phyloP scores from a whole-genome alignment of 1,140 invertebrate species.

The Drosophila melanica region DNA sequence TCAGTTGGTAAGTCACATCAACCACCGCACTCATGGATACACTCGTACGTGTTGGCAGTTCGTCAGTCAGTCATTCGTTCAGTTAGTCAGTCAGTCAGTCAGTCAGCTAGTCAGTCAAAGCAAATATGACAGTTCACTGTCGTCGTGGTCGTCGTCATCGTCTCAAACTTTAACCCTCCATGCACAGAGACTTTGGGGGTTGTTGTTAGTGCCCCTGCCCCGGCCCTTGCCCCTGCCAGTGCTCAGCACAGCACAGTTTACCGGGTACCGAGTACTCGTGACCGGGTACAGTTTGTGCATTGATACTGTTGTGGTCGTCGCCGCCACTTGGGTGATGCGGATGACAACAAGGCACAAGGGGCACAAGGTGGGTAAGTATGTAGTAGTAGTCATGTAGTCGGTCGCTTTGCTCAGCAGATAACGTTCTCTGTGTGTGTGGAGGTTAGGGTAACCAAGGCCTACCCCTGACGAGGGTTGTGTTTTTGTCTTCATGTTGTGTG shows the following conservation, averaged over 20 bases:
- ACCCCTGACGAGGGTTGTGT: slow-evolving; percentile 48
- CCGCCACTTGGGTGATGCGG: slow-evolving; percentile 69
- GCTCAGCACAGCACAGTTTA: background rate
- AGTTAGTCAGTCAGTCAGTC: slow-evolving; percentile 26
- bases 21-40: slow-evolving; percentile 53
- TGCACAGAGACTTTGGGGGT: slow-evolving; percentile 62
- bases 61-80: slow-evolving; percentile 46
- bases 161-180: slow-evolving; percentile 72
- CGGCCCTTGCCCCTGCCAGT: slow-evolving; percentile 17
- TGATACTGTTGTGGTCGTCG: slow-evolving; percentile 80
- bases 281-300: slow-evolving; percentile 78
- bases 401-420: slow-evolving; percentile 25
- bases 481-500: slow-evolving; percentile 46
- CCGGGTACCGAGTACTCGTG: slow-evolving; percentile 6
- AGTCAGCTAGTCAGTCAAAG: slow-evolving; percentile 54
- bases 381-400: slow-evolving; percentile 24
- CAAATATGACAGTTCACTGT: slow-evolving; percentile 76
- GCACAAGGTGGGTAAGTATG: slow-evolving; percentile 22
- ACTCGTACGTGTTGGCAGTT: slow-evolving; percentile 55
- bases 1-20: slow-evolving; percentile 76
- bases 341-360: slow-evolving; percentile 52
- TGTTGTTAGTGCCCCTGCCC: slow-evolving; percentile 44
- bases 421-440: slow-evolving; percentile 14
- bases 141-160: slow-evolving; percentile 35
- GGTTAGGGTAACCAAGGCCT: slow-evolving; percentile 45